Percentiles rank a stretch among this genome's conserved stretches.
These are phyloP conservation scores for Plemyria rubiginata DNA, from an alignment of 2,888 invertebrate species.

Conservation along the genomic window DNA sequence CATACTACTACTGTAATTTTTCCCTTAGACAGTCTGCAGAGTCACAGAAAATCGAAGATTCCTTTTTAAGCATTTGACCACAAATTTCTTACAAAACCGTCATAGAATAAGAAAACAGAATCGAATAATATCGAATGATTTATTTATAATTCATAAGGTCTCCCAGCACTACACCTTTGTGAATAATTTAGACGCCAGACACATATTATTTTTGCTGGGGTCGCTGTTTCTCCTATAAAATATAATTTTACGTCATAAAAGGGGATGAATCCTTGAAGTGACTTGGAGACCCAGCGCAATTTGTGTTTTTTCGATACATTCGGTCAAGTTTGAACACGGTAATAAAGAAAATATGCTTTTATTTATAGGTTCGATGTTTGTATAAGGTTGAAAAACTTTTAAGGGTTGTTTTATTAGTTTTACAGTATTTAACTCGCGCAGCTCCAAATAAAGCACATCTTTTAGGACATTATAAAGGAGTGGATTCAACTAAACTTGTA, in stretches of 20 bases:
- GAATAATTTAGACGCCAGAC: constrained; percentile 77
- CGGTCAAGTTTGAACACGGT: constrained; percentile 25
- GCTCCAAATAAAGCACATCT: no score
- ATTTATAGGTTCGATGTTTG: neutral
- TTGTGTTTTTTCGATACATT: constrained; percentile 38
- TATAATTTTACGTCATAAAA: constrained; percentile 62
- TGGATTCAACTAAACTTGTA: no score
- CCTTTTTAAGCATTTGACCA: neutral
- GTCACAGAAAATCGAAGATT: neutral
- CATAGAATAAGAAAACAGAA: constrained; percentile 52
- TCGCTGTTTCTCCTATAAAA: constrained; percentile 71
- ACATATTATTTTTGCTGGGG: constrained; percentile 79
- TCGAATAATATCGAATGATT: constrained; percentile 73
- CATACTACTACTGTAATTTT: no score
- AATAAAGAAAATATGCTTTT: constrained; percentile 19
- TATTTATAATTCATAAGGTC: constrained; percentile 78
- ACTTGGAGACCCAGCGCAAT: constrained; percentile 36
- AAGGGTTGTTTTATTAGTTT: no score
- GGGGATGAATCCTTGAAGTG: constrained; percentile 55
- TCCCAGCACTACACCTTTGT: constrained; percentile 73
- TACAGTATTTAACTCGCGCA: no score
- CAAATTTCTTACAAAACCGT: constrained; percentile 20
- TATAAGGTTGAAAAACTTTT: no score
- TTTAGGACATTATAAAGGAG: no score
- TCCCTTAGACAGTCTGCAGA: no score